Base-by-base conservation (phyloP, 92 coral and sea anemone genomes). In the Pocillopora meandrina region DNA sequence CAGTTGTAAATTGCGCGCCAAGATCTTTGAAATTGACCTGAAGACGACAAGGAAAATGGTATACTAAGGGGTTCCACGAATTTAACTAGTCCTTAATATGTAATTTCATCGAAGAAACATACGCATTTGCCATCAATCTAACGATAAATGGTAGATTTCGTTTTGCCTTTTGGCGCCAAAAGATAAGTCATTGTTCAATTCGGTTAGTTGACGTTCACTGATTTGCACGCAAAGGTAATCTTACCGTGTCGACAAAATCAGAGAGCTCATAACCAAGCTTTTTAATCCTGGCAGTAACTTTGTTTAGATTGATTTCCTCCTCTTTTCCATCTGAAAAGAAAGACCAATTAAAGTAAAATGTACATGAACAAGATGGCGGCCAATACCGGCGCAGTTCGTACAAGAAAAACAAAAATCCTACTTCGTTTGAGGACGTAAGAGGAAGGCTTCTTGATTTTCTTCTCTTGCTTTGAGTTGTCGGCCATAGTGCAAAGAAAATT, bases 241-340 rank as follows among this genome's bases (percentile, higher is more conserved):
- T 92, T 96, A 96, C 98, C 89, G 95, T 93, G 12, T 88, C 94
- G 18, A 95, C 96, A 79, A 89, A 97, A 55, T 95, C 98, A 66
- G 92, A 92, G 55, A 97, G 78, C 33, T 95, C 98, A 84, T 92
- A 97, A 80, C 94, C 85, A 61, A 89, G 91, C 70, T 95, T 97
- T 71, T 86, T 80, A 69, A 97, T 83, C 67, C 99, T 89, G 64
- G 98, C 93, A 36, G 99, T 95, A 47, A 97, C 93, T 85, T 97
- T 97, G 84, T 95, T 98, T 71, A 97, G 76, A 81, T 73, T 80
- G 9, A 97, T 95, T 36, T 87, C 89, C 84, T 97, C 92, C 66
- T 77, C 49, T 72, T 91, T 91, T 73, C 95, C 93, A 86, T 91
- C 99, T 96, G 76, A 19, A 87, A 89, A 49, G 73, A 70, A 71